Evolutionary conservation across 2,797 vertebrate genomes (phyloP).

Genomic region (Apogon hyalosoma): DNA sequence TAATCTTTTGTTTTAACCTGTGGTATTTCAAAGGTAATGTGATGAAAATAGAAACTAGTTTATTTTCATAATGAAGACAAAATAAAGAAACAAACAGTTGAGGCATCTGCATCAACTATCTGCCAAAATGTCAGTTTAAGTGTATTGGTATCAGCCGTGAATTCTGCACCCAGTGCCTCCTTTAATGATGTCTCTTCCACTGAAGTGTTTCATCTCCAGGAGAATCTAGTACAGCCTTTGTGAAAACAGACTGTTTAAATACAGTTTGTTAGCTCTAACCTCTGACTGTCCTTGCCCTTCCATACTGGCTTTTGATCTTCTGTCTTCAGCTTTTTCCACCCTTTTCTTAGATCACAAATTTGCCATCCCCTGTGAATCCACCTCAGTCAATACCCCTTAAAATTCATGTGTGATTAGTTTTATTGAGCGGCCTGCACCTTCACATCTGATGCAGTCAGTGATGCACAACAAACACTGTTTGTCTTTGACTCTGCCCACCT

Average conservation of each 20-base stretch:
- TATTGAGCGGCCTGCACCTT: conserved; percentile 72
- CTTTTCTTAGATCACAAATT: conserved; percentile 56
- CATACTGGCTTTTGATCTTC: conserved; percentile 44
- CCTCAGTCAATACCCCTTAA: conserved; percentile 72
- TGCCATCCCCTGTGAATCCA: conserved; percentile 49
- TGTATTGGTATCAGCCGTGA: no score
- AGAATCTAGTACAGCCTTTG: conserved; percentile 12
- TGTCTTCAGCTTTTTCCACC: conserved; percentile 18
- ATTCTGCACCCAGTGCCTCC: no score
- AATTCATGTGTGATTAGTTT: conserved; percentile 78
- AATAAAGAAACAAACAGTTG: no score
- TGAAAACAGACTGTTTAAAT: conserved; percentile 12
- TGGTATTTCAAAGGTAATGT: no score
- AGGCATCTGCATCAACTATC: no score
- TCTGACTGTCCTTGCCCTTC: conserved; percentile 53
- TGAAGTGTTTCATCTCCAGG: neutral
- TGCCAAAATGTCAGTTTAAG: no score
- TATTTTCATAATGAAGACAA: no score
- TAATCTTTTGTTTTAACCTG: no score
- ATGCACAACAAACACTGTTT: conserved; percentile 55
- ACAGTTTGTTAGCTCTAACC: conserved; percentile 18
- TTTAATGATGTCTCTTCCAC: no score
- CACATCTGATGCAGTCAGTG: conserved; percentile 49
- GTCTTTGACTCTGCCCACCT: conserved; percentile 42
- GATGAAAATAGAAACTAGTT: no score